These are phyloP conservation scores for Hyppa rectilinea DNA, from an alignment of 2,888 invertebrate genomes.

Conservation along the genomic window DNA sequence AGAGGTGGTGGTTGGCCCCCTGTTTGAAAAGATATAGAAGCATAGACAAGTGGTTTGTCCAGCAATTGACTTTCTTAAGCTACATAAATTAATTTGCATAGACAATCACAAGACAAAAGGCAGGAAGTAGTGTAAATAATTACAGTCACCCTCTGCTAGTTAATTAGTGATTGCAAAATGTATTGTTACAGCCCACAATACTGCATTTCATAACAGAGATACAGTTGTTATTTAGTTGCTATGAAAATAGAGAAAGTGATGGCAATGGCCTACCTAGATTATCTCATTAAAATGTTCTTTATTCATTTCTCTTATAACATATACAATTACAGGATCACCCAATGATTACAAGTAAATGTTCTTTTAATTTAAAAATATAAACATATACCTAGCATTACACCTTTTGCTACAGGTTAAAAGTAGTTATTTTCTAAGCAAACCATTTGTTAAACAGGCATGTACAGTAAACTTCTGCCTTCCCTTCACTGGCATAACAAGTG, in stretches of 20 bases:
- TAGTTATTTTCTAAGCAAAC: background rate
- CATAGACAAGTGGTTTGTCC: background rate
- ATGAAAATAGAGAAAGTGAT: background rate
- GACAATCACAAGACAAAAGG: constrained; percentile 22
- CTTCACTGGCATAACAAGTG: background rate
- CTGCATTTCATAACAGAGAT: constrained; percentile 1
- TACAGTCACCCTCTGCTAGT: background rate
- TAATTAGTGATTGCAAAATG: constrained; percentile 35
- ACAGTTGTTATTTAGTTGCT: constrained; percentile 1
- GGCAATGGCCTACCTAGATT: too few relatives aligned
- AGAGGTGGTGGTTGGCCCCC: background rate
- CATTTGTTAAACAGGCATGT: background rate
- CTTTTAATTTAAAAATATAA: background rate
- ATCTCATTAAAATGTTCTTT: too few relatives aligned
- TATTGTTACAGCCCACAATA: constrained; percentile 18
- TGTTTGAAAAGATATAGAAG: background rate
- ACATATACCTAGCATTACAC: background rate
- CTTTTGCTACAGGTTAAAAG: background rate
- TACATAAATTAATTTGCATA: constrained; percentile 4
- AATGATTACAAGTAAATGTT: too few relatives aligned
- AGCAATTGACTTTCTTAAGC: background rate
- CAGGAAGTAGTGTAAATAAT: constrained; percentile 30
- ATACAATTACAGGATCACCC: too few relatives aligned
- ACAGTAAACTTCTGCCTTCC: background rate
- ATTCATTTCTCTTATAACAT: too few relatives aligned